phyloP scores from a whole-genome alignment of 2,888 invertebrate genomes.

The Limnephilus rhombicus region DNA sequence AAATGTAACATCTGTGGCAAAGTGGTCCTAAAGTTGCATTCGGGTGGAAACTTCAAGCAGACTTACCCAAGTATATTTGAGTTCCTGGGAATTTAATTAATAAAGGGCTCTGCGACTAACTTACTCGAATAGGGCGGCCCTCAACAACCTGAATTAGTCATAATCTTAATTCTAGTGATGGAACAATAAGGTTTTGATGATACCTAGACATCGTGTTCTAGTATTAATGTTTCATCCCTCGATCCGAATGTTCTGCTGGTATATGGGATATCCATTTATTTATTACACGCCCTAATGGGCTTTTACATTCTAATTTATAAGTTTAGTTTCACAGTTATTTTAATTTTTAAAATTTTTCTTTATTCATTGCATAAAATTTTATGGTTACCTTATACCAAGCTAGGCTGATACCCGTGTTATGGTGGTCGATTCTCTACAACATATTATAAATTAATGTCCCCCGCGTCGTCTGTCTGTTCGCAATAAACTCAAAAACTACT shows the following conservation, averaged over 20 bases:
- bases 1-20: not conserved
- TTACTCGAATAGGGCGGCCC: not conserved
- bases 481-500: no score
- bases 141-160: not conserved
- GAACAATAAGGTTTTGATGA: not conserved
- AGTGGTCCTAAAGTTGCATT: not conserved
- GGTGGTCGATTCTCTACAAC: no score
- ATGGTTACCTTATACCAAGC: no score
- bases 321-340: no score
- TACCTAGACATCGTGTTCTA: not conserved
- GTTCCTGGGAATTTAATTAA: conserved; percentile 1
- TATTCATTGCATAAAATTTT: no score
- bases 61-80: not conserved
- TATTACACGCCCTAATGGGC: no score
- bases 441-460: no score
- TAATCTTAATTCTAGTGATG: not conserved
- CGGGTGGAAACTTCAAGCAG: not conserved
- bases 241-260: not conserved
- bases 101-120: not conserved
- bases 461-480: no score
- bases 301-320: no score
- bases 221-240: not conserved
- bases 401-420: no score
- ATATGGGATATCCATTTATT: not conserved
- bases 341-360: no score